Evolutionary conservation across 1,140 invertebrate species (phyloP).

Genomic region (Chironomus striatipennis): DNA sequence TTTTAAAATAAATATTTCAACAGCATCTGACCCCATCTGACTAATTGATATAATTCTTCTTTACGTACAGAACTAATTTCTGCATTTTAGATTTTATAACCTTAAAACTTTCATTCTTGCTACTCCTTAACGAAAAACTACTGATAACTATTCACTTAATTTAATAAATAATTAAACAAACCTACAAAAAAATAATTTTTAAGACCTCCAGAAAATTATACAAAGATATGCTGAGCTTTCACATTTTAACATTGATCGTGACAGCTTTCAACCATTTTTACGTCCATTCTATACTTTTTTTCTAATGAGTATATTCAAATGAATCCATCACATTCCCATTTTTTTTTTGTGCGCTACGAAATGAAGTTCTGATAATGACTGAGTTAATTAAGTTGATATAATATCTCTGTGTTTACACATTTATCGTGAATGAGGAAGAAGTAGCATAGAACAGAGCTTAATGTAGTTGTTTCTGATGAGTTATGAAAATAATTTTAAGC

Average conservation of each 20-base stretch:
- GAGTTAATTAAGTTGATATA: background rate
- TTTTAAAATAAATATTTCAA: too few relatives aligned
- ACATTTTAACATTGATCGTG: background rate
- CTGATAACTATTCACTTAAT: too few relatives aligned
- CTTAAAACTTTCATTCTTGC: too few relatives aligned
- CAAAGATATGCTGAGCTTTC: background rate
- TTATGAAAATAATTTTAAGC: slow-evolving; percentile 15
- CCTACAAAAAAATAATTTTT: background rate
- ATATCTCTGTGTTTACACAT: background rate
- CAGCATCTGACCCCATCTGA: too few relatives aligned
- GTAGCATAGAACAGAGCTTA: too few relatives aligned
- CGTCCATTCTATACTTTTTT: too few relatives aligned
- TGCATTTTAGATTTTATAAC: too few relatives aligned
- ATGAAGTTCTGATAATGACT: slow-evolving; percentile 9
- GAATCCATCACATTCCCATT: background rate
- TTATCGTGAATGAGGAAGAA: background rate
- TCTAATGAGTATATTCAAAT: too few relatives aligned
- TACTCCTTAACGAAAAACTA: too few relatives aligned
- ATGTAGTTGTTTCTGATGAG: background rate
- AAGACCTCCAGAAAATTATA: background rate
- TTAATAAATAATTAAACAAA: too few relatives aligned
- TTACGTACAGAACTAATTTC: too few relatives aligned
- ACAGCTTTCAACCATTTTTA: background rate
- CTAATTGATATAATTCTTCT: too few relatives aligned
- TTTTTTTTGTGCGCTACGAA: background rate